Conservation (phyloP, 1,140 invertebrate genomes). For the Temnothorax longispinosus region DNA sequence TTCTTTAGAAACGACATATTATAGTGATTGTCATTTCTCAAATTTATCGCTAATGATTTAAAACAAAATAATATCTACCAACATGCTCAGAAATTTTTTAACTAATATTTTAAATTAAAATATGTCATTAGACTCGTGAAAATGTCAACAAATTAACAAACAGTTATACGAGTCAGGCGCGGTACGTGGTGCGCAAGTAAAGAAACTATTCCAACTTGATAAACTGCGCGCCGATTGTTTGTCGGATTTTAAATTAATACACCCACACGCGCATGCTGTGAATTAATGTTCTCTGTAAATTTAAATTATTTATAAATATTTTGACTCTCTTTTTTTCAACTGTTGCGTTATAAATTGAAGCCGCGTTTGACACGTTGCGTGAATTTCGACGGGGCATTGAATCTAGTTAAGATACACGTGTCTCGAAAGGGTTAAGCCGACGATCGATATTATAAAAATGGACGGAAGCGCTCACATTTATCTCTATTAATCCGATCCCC, state of each 20-base stretch:
- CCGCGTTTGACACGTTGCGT: neutral
- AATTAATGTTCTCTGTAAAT: constrained; percentile 19
- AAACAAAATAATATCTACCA: neutral
- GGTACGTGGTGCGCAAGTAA: too few species aligned
- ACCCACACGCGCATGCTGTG: too few species aligned
- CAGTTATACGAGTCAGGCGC: too few species aligned
- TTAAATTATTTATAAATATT: neutral
- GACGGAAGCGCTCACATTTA: constrained; percentile 8
- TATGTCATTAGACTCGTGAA: too few species aligned
- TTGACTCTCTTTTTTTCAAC: neutral
- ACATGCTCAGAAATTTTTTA: neutral
- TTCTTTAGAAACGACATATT: neutral
- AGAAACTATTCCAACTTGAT: too few species aligned
- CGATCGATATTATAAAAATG: constrained; percentile 30
- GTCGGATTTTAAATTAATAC: neutral
- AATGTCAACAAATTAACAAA: too few species aligned
- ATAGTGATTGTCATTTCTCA: neutral
- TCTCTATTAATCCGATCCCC: constrained; percentile 24
- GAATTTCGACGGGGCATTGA: constrained; percentile 7
- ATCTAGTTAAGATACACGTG: constrained; percentile 25
- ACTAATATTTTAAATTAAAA: neutral
- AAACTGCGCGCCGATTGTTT: too few species aligned
- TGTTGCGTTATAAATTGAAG: neutral
- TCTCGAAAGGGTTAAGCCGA: constrained; percentile 16
- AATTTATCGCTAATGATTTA: neutral